A percentile compares a stretch with the other conserved stretches of the same genome.
phyloP scores from a whole-genome alignment of 2,888 invertebrate genomes.

The Drosophila austrosaltans region DNA sequence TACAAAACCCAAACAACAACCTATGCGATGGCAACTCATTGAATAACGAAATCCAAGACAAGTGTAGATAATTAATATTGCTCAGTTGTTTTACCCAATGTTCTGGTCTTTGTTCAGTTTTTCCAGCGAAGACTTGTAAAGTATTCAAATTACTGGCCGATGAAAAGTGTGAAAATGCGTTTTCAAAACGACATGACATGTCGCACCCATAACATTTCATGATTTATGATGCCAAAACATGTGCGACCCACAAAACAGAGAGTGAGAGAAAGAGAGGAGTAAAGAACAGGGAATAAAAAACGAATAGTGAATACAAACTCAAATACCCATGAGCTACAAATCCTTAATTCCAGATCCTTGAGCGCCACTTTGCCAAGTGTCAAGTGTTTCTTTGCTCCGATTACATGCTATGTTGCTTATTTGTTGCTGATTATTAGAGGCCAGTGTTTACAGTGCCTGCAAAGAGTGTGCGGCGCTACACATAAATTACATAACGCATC shows the following conservation, averaged over 20 bases:
- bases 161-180: constrained; percentile 82
- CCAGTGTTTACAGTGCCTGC: constrained; percentile 66
- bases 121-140: constrained; percentile 73
- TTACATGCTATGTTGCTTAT: constrained; percentile 65
- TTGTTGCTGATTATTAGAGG: constrained; percentile 52
- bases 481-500: constrained; percentile 75
- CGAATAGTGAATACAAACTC: not conserved
- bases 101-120: constrained; percentile 14
- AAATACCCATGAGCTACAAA: constrained; percentile 19
- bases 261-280: not conserved
- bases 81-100: not conserved
- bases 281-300: not conserved
- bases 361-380: constrained; percentile 74
- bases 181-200: constrained; percentile 73
- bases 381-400: constrained; percentile 66
- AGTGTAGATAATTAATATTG: constrained; percentile 73
- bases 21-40: not conserved
- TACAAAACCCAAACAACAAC: constrained; percentile 10
- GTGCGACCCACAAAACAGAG: constrained; percentile 81
- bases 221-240: constrained; percentile 83
- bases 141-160: constrained; percentile 77
- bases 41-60: constrained; percentile 71
- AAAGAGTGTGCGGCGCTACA: constrained; percentile 54
- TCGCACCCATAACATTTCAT: constrained; percentile 79
- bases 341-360: constrained; percentile 55